Evolutionary conservation across 2,888 invertebrate genomes (phyloP).

Genomic region (Pelosia muscerda): DNA sequence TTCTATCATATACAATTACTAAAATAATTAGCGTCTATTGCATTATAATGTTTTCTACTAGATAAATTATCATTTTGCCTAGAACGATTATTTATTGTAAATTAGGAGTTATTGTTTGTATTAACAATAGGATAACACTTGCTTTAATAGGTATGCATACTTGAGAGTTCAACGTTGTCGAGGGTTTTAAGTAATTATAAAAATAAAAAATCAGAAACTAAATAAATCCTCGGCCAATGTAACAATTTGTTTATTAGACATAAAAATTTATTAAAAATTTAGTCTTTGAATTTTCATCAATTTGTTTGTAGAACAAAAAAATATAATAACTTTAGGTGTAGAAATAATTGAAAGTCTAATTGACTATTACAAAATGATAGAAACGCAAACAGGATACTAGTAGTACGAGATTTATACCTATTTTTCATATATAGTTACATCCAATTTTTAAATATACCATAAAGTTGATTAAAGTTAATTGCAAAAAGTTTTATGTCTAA

Average conservation of each 20-base stretch:
- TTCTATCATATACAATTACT: too few species aligned
- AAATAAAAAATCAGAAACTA: not conserved
- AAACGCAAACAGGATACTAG: not conserved
- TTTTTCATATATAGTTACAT: not conserved
- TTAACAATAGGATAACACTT: not conserved
- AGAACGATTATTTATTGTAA: too few species aligned
- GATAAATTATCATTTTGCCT: too few species aligned
- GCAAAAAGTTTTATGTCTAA: slow-evolving; percentile 31
- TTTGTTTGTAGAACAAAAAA: not conserved
- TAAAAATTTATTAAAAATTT: not conserved
- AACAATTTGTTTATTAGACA: not conserved
- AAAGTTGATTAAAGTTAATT: slow-evolving; percentile 50
- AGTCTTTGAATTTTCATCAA: not conserved
- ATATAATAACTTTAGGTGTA: not conserved
- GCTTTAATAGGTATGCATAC: too few species aligned
- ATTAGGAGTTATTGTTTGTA: too few species aligned
- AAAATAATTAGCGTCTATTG: too few species aligned
- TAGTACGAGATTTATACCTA: not conserved
- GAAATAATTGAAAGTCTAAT: not conserved
- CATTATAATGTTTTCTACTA: too few species aligned
- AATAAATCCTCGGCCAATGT: not conserved
- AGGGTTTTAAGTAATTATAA: not conserved
- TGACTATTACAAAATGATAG: not conserved
- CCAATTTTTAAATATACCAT: slow-evolving; percentile 29
- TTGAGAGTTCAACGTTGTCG: too few species aligned